Evolutionary conservation across 2,797 vertebrate species (phyloP).

Genomic region (Eutrigla gurnardus): DNA sequence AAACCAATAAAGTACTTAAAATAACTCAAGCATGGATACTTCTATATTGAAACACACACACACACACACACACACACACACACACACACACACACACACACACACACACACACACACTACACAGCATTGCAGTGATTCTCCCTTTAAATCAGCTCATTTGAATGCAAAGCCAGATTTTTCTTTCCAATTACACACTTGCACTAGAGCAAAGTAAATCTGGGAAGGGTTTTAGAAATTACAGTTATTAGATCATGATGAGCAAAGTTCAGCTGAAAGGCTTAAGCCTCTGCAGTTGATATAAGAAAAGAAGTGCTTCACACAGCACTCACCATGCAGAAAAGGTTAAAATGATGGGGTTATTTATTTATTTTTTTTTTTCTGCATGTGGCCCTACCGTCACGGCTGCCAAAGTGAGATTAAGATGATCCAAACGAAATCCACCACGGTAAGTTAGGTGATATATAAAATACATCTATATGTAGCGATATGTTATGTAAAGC

Average conservation of each 20-base stretch:
- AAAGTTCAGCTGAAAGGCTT: conserved; percentile 73
- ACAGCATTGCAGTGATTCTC: conserved; percentile 26
- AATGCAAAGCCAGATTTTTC: conserved; percentile 73
- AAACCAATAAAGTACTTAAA: conserved; percentile 2
- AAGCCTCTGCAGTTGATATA: conserved; percentile 60
- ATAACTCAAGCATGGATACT: conserved; percentile 21
- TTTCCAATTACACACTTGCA: conserved; percentile 76
- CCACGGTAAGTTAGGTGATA: neutral
- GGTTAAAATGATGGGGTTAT: neutral
- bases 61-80: conserved; percentile 3
- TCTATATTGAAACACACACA: conserved; percentile 1
- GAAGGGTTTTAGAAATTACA: conserved; percentile 72
- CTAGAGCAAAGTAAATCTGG: conserved; percentile 72
- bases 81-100: neutral
- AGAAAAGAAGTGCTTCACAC: conserved; percentile 53
- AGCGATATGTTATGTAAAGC: too few relatives aligned
- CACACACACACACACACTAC: neutral
- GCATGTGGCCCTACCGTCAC: neutral
- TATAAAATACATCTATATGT: neutral
- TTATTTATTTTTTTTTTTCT: neutral
- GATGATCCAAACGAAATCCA: neutral
- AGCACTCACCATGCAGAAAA: conserved; percentile 35
- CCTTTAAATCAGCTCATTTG: conserved; percentile 71
- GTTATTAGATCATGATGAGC: conserved; percentile 76
- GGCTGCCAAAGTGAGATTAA: neutral